phyloP scores from a whole-genome alignment of 2,888 invertebrate species.

The Steinernema hermaphroditum region DNA sequence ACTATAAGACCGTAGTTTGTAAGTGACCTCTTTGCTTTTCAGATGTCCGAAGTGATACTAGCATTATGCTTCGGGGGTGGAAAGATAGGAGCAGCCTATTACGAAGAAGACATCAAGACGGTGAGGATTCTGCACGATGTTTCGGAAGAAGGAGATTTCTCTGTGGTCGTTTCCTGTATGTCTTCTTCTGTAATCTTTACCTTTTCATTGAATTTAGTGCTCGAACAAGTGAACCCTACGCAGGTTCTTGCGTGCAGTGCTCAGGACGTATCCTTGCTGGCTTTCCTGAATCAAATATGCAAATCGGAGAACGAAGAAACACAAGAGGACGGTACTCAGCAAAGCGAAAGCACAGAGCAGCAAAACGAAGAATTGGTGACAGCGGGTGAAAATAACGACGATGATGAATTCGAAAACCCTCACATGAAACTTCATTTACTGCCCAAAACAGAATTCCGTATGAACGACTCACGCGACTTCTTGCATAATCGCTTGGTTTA shows the following conservation, averaged over 20 bases:
- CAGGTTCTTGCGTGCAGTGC: constrained; percentile 49
- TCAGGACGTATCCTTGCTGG: constrained; percentile 51
- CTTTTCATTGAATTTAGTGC: constrained; percentile 55
- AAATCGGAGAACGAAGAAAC: not conserved
- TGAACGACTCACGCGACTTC: not conserved
- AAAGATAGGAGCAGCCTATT: constrained; percentile 46
- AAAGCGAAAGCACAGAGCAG: too few relatives aligned
- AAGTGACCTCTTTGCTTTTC: too few relatives aligned
- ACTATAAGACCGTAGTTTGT: too few relatives aligned
- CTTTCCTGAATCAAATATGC: constrained; percentile 41
- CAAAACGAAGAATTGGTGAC: not conserved
- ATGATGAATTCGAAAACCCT: constrained; percentile 30
- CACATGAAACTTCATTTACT: constrained; percentile 42
- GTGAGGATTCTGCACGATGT: constrained; percentile 52
- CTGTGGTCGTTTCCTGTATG: constrained; percentile 44
- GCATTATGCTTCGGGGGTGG: not conserved
- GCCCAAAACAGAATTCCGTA: constrained; percentile 45
- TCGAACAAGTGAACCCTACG: constrained; percentile 53
- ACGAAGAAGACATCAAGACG: constrained; percentile 42
- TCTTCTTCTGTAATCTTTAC: not conserved
- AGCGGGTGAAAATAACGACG: not conserved
- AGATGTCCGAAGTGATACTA: constrained; percentile 14
- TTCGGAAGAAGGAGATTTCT: constrained; percentile 52
- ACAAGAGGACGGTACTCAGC: not conserved
- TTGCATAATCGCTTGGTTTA: constrained; percentile 30